Evolutionary conservation across 2,113 vertebrate genomes (phyloP), one percentile per base, ranked within the genome.

Genomic region (Herpailurus yagouaroundi): DNA sequence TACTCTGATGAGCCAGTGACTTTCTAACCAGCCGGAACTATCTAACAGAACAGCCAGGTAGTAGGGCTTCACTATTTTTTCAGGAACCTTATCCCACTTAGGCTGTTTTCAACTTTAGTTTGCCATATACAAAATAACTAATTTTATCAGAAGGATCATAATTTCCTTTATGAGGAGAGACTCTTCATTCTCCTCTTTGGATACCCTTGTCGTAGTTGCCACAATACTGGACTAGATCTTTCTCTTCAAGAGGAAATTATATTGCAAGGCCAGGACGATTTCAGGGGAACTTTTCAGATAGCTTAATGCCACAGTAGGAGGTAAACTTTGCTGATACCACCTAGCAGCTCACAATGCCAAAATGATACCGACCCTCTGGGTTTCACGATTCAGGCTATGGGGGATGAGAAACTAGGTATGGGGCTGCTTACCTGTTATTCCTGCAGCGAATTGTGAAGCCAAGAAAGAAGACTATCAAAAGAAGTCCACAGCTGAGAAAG

Each of bases 391-490:
- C 31, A n/a, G 52, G 63, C 21, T 31, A 31, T 1, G 33, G 16
- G 64, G n/a, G 15, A 60, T n/a, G 29, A 90, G 89, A 93, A 45
- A 69, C 50, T 8, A 36, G 69, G 83, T 50, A 38, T 9, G 21
- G 52, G 57, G 66, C 27, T 86, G 8, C 97, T 95, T 99, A 99
- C 99, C 99, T 99, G 99, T 99, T 99, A 97, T 99, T 99, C 97
- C 99, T 99, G 99, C 99, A 99, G 98, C 99, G 99, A 97, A 99
- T 97, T 31, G 99, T 99, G 98, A 99, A 99, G 96, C 99, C 90
- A 60, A 99, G 98, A 97, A 99, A 99, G 98, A 99, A 99, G 73
- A 99, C 97, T 0, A 99, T 97, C 80, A 99, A 97, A 50, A 99
- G 98, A 96, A 99, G 99, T 95, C 99, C 99, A 96, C 98, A 98